Evolutionary conservation across 2,888 invertebrate genomes (phyloP), one percentile per base, ranked within the genome.

Genomic region (Emmelina monodactyla): DNA sequence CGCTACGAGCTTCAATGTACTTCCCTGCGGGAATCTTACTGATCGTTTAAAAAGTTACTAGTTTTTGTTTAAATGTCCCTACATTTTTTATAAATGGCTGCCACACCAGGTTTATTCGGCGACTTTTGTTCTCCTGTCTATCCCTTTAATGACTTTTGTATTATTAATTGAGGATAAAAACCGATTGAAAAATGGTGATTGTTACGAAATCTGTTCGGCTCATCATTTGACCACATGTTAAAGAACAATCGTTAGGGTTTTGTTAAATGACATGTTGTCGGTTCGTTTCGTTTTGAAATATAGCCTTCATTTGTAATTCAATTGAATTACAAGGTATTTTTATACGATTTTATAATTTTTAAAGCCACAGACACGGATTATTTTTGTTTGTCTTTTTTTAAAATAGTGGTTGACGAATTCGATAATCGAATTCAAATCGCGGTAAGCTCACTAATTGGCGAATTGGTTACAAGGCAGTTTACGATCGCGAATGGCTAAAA

Each of bases 111-210:
- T 75, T 73, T 4, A 63, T 69, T 67, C 67, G 62, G 76, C 78
- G 66, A 79, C 76, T 71, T 72, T 73, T 75, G 75, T 75, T 71
- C 75, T 65, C 69, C 58, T 68, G 73, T 75, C 70, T 69, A 61
- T 66, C 57, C 62, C 58, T 66, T 73, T 79, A 79, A 79, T 78
- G 79, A 78, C 76, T 75, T 75, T 73, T 71, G 73, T 64, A 71
- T 75, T 78, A 79, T 78, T 78, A 79, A 79, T 78, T 72, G 72
- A 70, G 56, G 58, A 67, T 69, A 69, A 66, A 67, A 69, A 65
- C 49, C 62, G 68, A 75, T 73, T 75, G 70, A 75, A 69, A 71
- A 70, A 72, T 75, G 67, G 61, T 62, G 59, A 64, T 62, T 53
- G 62, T 53, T 50, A 46, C 53, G 55, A 56, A 55, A 60, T 63